Evolutionary conservation across 1,140 invertebrate genomes (phyloP).

Genomic region (Periplaneta americana): DNA sequence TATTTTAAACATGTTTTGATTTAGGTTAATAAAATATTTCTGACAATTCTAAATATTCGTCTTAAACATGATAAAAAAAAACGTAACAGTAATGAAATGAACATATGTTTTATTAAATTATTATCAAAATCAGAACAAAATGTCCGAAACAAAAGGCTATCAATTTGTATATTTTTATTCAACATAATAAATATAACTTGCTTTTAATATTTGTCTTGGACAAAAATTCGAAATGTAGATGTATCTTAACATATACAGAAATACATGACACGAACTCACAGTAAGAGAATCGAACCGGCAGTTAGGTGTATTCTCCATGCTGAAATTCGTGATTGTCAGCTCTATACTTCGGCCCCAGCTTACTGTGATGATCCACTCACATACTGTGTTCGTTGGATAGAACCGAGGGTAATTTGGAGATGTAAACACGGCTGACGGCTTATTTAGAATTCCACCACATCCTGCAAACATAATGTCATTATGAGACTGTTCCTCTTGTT

Average conservation of each 20-base stretch:
- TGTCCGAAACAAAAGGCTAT: no score
- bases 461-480: constrained; percentile 37
- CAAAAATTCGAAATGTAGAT: background rate
- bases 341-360: constrained; percentile 58
- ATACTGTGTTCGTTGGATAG: constrained; percentile 56
- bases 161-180: no score
- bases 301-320: constrained; percentile 47
- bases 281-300: background rate
- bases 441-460: constrained; percentile 38
- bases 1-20: no score
- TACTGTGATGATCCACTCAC: constrained; percentile 69
- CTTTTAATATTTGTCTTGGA: no score
- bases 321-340: constrained; percentile 60
- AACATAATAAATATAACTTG: no score
- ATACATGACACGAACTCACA: background rate
- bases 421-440: constrained; percentile 41
- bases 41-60: no score
- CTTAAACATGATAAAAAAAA: no score
- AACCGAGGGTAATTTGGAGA: constrained; percentile 68
- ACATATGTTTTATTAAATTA: no score
- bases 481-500: no score
- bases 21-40: no score
- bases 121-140: no score
- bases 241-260: background rate
- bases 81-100: no score